Conservation (phyloP, 2,888 invertebrate genomes). For the Xestobium rufovillosum region DNA sequence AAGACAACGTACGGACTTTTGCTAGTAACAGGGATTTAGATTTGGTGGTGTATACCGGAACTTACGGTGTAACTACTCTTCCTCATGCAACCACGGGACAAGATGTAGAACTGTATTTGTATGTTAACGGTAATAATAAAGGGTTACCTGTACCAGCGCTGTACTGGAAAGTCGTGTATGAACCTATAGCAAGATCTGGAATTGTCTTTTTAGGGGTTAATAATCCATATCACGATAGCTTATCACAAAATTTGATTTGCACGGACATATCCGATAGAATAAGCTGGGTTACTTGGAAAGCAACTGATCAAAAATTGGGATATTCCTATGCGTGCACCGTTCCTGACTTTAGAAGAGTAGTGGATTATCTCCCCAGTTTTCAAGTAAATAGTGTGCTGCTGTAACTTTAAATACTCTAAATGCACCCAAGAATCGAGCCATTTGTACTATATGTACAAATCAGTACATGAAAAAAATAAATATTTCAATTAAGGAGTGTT, state of each 20-base stretch:
- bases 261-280: constrained; percentile 20
- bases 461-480: too few relatives aligned
- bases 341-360: constrained; percentile 47
- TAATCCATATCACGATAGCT: constrained; percentile 46
- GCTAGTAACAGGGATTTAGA: constrained; percentile 27
- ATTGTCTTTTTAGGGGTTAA: constrained; percentile 57
- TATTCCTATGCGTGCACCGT: constrained; percentile 58
- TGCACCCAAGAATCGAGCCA: too few relatives aligned
- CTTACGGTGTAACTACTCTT: constrained; percentile 51
- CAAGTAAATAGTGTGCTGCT: constrained; percentile 35
- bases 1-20: constrained; percentile 41
- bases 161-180: constrained; percentile 55
- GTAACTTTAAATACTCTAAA: too few relatives aligned
- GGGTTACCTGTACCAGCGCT: constrained; percentile 49
- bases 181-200: constrained; percentile 45
- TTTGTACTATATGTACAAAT: too few relatives aligned
- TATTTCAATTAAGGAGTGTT: too few relatives aligned
- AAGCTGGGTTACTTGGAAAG: constrained; percentile 30
- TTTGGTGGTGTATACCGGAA: constrained; percentile 52
- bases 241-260: background rate
- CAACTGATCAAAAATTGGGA: constrained; percentile 37
- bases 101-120: constrained; percentile 32
- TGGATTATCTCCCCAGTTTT: constrained; percentile 50
- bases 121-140: constrained; percentile 28
- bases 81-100: constrained; percentile 42